These are phyloP conservation scores for Triplophysa tibetana DNA, from an alignment of 2,113 vertebrate genomes.

Conservation along the genomic window DNA sequence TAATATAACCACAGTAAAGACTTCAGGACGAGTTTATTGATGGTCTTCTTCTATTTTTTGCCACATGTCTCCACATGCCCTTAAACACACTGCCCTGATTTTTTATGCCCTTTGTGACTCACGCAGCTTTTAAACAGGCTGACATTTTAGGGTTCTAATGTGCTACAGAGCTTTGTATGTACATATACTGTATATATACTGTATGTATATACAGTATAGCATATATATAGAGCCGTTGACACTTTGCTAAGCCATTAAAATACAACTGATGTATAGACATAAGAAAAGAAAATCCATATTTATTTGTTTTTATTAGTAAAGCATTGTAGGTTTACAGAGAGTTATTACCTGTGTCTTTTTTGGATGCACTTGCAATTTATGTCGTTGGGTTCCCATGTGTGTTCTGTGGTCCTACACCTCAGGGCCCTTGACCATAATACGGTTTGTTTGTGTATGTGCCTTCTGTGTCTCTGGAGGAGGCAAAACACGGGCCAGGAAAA, in stretches of 20 bases:
- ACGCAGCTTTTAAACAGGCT: background rate
- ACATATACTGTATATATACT: background rate
- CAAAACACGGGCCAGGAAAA: slow-evolving; percentile 66
- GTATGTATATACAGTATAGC: background rate
- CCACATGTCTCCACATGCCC: background rate
- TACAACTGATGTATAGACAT: background rate
- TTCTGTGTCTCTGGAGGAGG: slow-evolving; percentile 68
- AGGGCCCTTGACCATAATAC: slow-evolving; percentile 72
- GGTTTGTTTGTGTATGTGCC: slow-evolving; percentile 71
- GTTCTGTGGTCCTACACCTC: slow-evolving; percentile 59
- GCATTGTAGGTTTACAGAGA: slow-evolving; percentile 20
- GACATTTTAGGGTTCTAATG: slow-evolving; percentile 6
- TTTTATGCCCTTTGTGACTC: background rate
- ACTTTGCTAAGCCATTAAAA: slow-evolving; percentile 6
- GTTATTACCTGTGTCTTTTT: slow-evolving; percentile 42
- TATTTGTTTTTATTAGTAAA: background rate
- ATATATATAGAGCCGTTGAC: slow-evolving; percentile 12
- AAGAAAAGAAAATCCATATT: slow-evolving; percentile 31
- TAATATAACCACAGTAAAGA: slow-evolving; percentile 99
- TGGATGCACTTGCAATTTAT: slow-evolving; percentile 31
- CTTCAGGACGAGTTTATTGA: slow-evolving; percentile 88
- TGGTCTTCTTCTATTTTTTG: slow-evolving; percentile 62
- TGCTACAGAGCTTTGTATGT: background rate
- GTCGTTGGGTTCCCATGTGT: slow-evolving; percentile 47
- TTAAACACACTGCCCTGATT: slow-evolving; percentile 19